phyloP scores from a whole-genome alignment of 1,140 invertebrate species.

The Drosophila guanche region DNA sequence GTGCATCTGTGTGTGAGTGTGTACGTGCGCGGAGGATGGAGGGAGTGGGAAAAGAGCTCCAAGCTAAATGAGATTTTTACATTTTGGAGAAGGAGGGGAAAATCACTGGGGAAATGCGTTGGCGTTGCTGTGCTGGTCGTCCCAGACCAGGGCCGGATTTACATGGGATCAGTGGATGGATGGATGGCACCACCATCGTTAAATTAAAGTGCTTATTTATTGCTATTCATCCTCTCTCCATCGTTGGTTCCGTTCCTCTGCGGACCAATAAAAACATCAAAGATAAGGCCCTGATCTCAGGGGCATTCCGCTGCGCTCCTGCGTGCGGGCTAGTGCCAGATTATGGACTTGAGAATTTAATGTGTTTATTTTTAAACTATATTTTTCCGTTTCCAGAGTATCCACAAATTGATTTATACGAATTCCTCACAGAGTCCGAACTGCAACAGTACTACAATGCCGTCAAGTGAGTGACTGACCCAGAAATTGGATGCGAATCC shows the following conservation, averaged over 20 bases:
- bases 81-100: constrained; percentile 13
- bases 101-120: constrained; percentile 27
- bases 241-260: neutral
- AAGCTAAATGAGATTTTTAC: constrained; percentile 31
- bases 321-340: constrained; percentile 36
- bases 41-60: no score
- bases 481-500: constrained; percentile 30
- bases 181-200: neutral
- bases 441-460: constrained; percentile 93
- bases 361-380: constrained; percentile 52
- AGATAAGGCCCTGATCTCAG: constrained; percentile 33
- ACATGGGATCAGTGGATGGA: constrained; percentile 13
- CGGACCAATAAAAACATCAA: constrained; percentile 21
- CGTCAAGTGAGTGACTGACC: constrained; percentile 85
- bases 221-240: constrained; percentile 32
- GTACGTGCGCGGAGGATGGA: neutral
- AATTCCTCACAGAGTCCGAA: constrained; percentile 95
- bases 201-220: constrained; percentile 46
- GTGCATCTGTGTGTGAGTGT: constrained; percentile 31
- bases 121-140: constrained; percentile 9
- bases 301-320: constrained; percentile 4
- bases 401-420: constrained; percentile 90
- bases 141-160: no score
- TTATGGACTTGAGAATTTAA: constrained; percentile 41
- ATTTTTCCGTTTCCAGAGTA: constrained; percentile 58